A percentile compares a stretch with the other conserved stretches of the same genome.
Conservation (phyloP, 2,113 vertebrate species). For the Peromyscus polionotus region DNA sequence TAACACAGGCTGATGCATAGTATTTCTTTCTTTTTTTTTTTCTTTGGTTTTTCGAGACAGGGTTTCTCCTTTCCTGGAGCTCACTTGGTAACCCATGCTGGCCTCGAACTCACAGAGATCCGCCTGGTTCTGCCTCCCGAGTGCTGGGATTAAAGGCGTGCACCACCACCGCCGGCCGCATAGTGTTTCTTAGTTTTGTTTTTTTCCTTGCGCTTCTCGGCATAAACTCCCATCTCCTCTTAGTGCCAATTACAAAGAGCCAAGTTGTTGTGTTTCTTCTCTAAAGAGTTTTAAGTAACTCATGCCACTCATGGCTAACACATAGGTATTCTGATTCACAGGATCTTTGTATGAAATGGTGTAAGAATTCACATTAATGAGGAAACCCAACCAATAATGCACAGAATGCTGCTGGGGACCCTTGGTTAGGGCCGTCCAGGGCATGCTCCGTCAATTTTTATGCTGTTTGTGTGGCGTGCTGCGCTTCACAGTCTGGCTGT, state of each 20-base stretch:
- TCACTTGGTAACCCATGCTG: no score
- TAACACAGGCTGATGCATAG: not conserved
- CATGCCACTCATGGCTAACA: conserved; percentile 30
- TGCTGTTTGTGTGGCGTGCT: conserved; percentile 71
- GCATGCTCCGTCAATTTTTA: conserved; percentile 75
- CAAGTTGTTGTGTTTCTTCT: conserved; percentile 8
- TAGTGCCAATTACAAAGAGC: not conserved
- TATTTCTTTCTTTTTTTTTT: no score
- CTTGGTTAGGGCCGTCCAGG: conserved; percentile 24
- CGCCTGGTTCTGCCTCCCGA: no score
- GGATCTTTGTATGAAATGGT: conserved; percentile 51
- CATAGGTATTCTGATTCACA: not conserved
- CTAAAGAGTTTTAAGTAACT: conserved; percentile 48
- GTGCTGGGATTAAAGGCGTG: no score
- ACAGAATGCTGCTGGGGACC: conserved; percentile 58
- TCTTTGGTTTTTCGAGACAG: no score
- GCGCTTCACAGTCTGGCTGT: conserved; percentile 71
- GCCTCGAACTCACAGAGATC: no score
- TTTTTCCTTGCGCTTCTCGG: not conserved
- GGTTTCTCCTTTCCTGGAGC: no score
- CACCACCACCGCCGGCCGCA: no score
- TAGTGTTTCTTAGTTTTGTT: not conserved
- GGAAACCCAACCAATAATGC: conserved; percentile 46
- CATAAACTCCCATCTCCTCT: not conserved
- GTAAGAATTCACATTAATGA: conserved; percentile 33